Conservation (phyloP, 2,888 invertebrate genomes). For the Synergus japonicus region DNA sequence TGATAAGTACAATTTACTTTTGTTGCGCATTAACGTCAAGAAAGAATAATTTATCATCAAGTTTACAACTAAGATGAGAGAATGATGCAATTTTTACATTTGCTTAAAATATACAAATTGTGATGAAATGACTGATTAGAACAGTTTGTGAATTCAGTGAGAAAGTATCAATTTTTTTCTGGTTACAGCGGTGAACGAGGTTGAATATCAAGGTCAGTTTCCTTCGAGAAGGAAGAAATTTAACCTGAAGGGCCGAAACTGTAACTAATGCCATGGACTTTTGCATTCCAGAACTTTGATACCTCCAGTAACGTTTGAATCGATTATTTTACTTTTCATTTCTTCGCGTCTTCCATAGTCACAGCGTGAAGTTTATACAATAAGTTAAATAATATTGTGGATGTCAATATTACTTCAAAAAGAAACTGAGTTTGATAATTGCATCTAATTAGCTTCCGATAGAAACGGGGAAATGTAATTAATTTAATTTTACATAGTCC, state of each 20-base stretch:
- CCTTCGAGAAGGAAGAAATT: neutral
- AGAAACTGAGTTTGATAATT: neutral
- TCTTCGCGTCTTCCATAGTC: slow-evolving; percentile 24
- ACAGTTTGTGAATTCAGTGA: neutral
- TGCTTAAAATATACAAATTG: neutral
- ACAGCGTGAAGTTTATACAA: neutral
- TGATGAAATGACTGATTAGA: neutral
- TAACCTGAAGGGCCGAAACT: neutral
- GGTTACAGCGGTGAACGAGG: slow-evolving; percentile 13
- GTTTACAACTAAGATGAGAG: neutral
- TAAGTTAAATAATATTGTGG: neutral
- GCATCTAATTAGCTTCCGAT: neutral
- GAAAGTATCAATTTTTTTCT: neutral
- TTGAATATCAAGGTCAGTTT: slow-evolving; percentile 3
- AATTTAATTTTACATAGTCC: neutral
- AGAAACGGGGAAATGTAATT: neutral
- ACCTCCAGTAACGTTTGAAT: slow-evolving; percentile 8
- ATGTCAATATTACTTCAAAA: neutral
- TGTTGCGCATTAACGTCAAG: neutral
- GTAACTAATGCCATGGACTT: neutral
- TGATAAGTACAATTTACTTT: neutral
- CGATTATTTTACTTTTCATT: neutral
- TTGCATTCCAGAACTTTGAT: slow-evolving; percentile 30
- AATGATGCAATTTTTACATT: too few species aligned
- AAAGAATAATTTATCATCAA: neutral